Evolutionary conservation across 2,888 invertebrate genomes (phyloP), one percentile per base, ranked within the genome.

Genomic region (Drosophila helvetica): DNA sequence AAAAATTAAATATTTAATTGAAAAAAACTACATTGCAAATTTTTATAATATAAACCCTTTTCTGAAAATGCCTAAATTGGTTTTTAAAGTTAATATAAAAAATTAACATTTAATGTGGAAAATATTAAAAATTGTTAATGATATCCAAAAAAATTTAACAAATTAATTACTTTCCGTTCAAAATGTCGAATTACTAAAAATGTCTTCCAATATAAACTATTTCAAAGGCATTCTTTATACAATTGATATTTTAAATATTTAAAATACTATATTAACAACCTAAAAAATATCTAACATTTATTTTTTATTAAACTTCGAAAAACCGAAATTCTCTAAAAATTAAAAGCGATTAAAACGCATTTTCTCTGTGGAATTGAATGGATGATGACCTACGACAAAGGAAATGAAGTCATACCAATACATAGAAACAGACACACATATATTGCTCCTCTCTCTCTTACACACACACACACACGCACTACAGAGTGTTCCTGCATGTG

Each of bases 331-430:
- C 38, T 15, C 7, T 7, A 38, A 38, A 15, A 38, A 47, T 79
- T 77, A 72, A 74, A 62, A 66, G 52, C 64, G 54, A 72, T 62
- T 75, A 77, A 74, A 76, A 79, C 74, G 75, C 69, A 80, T 81
- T 89, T 80, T 89, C 68, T 80, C 77, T 74, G 79, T 77, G 89
- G 38, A 38, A 38, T 27, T 7, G 27, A 27, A 27, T 27, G 27
- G 27, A 69, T 79, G 90, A 90, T 91, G 90, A 90, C 90, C 90
- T 90, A 90, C 90, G 91, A 90, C 90, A 90, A 90, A 90, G 90
- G 90, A 90, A 90, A 90, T 90, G 89, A 90, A 91, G 89, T 90
- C 91, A 90, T 88, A 86, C 86, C 87, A 90, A 79, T 63, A 80
- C 77, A 76, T 55, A 68, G 52, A 52, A 43, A 48, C 57, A 42